These are phyloP conservation scores for Micronisus gabar DNA, from an alignment of 2,113 vertebrate species.

Conservation along the genomic window DNA sequence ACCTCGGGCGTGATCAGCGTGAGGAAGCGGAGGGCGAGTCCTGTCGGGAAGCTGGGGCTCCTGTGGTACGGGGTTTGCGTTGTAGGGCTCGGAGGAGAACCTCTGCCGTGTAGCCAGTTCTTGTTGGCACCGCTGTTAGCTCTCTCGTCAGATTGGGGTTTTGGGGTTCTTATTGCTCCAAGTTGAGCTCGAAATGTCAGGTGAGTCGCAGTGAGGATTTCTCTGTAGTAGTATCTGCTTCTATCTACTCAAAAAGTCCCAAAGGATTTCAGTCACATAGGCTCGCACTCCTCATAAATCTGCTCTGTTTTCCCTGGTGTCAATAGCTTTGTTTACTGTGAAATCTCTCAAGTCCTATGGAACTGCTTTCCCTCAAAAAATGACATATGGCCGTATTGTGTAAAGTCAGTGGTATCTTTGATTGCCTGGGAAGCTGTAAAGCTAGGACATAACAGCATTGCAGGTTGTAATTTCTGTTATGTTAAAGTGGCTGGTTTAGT, in stretches of 20 bases:
- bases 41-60: fast-evolving
- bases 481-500: background rate
- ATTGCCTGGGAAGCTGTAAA: background rate
- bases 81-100: too few relatives aligned
- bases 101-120: fast-evolving
- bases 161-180: fast-evolving
- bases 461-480: background rate
- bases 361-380: background rate
- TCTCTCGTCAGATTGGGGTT: fast-evolving
- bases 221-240: too few relatives aligned
- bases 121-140: too few relatives aligned
- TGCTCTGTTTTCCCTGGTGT: fast-evolving
- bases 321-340: fast-evolving
- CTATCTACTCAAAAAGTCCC: background rate
- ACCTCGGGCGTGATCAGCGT: fast-evolving
- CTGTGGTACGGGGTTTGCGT: fast-evolving
- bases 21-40: background rate
- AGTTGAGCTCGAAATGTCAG: background rate
- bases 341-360: background rate
- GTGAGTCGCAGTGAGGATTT: too few relatives aligned
- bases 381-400: fast-evolving
- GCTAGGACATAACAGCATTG: background rate
- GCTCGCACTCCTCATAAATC: fast-evolving
- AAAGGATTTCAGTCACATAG: background rate
- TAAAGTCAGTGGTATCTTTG: background rate